These are phyloP conservation scores for Margarornis squamiger DNA, from an alignment of 2,797 vertebrate species.

Conservation along the genomic window DNA sequence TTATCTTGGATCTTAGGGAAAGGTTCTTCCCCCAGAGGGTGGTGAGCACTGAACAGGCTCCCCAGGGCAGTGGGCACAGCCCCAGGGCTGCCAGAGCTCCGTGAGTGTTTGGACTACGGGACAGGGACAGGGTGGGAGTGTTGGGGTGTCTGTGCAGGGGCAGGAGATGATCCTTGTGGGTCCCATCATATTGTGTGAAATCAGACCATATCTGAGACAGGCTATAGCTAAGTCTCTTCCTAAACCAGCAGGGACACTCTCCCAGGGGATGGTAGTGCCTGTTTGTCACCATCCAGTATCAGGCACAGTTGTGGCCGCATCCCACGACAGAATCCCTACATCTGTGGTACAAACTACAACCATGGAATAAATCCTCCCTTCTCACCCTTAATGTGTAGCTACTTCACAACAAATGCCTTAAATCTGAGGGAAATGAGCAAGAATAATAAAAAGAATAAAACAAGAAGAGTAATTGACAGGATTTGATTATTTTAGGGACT, in stretches of 20 bases:
- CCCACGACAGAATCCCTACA: fast-evolving
- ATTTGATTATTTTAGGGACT: neutral
- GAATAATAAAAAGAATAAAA: neutral
- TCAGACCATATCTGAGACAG: too few relatives aligned
- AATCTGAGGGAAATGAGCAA: neutral
- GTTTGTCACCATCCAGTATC: neutral
- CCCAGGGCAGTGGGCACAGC: neutral
- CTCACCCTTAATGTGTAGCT: neutral
- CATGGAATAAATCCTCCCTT: neutral
- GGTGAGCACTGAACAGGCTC: neutral
- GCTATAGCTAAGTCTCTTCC: neutral
- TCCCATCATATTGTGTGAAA: neutral
- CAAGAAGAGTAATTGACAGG: neutral
- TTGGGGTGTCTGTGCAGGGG: neutral
- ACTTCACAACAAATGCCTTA: neutral
- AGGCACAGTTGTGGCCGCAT: fast-evolving
- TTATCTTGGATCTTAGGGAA: neutral
- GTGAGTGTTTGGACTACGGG: fast-evolving
- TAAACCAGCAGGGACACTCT: neutral
- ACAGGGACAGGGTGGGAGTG: neutral
- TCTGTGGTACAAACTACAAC: neutral
- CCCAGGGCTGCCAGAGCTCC: neutral
- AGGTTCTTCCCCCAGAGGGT: neutral
- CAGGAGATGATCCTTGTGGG: neutral
- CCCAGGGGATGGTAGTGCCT: neutral